Evolutionary conservation across 23 tunicate genomes (phyloP).

Genomic region (Phallusia fumigata): DNA sequence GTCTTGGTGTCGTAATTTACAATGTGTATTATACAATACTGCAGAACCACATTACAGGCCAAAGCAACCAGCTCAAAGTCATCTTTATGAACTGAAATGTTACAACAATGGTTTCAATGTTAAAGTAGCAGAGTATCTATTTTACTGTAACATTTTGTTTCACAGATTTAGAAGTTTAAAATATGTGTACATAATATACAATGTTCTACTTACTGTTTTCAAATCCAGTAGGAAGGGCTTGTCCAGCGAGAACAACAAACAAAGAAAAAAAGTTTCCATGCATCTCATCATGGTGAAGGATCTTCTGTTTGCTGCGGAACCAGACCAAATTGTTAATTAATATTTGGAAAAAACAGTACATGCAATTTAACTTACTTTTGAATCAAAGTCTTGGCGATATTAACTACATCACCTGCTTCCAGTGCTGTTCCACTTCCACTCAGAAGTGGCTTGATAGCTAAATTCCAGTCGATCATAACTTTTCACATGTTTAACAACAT

Average conservation of each 20-base stretch:
- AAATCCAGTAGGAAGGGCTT: conserved; percentile 30
- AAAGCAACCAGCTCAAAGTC: conserved; percentile 20
- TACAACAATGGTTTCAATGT: too few relatives aligned
- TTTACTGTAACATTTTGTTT: too few relatives aligned
- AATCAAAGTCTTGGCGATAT: conserved; percentile 38
- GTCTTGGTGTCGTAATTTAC: conserved; percentile 39
- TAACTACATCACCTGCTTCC: conserved; percentile 31
- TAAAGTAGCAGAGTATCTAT: too few relatives aligned
- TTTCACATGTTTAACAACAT: not conserved
- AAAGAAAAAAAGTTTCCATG: conserved; percentile 71
- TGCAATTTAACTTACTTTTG: conserved; percentile 28
- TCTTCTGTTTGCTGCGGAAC: conserved; percentile 11
- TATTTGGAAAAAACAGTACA: not conserved
- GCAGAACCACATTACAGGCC: conserved; percentile 49
- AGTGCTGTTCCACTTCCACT: conserved; percentile 34
- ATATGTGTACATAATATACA: too few relatives aligned
- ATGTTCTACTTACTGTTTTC: conserved; percentile 14
- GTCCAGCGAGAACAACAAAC: conserved; percentile 64
- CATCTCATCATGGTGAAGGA: conserved; percentile 49
- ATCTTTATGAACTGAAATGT: conserved; percentile 34
- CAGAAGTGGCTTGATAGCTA: conserved; percentile 56
- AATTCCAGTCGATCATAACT: conserved; percentile 69
- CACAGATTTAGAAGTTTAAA: too few relatives aligned
- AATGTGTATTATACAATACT: conserved; percentile 52
- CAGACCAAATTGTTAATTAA: not conserved